phyloP scores from a whole-genome alignment of 2,113 vertebrate species.

The Castor canadensis region DNA sequence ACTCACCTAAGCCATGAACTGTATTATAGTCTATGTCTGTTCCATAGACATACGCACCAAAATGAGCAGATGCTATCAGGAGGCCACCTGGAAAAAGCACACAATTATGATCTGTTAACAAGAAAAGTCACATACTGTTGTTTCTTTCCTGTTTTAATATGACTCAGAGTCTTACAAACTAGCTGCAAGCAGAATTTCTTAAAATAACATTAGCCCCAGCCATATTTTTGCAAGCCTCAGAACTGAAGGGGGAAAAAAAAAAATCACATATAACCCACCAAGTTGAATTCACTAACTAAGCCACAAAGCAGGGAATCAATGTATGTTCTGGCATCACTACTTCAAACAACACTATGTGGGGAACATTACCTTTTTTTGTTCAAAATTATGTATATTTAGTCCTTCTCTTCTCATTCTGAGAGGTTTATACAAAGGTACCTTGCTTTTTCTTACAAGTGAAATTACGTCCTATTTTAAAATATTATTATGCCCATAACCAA shows the following conservation, averaged over 20 bases:
- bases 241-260: background rate
- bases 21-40: conserved; percentile 98
- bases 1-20: conserved; percentile 94
- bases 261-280: background rate
- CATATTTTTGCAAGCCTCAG: background rate
- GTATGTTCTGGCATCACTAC: background rate
- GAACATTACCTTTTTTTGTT: background rate
- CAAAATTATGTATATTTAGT: conserved; percentile 44
- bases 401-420: conserved; percentile 43
- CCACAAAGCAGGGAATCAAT: background rate
- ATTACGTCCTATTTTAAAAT: background rate
- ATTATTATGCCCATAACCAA: background rate
- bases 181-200: background rate
- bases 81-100: conserved; percentile 89
- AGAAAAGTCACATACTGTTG: background rate
- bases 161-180: conserved; percentile 10
- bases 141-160: background rate
- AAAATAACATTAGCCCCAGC: background rate
- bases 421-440: background rate
- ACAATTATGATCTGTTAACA: conserved; percentile 4
- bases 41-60: conserved; percentile 96
- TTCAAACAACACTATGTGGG: background rate
- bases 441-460: conserved; percentile 14
- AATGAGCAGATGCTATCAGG: conserved; percentile 95
- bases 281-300: background rate